Evolutionary conservation across 1,140 invertebrate species (phyloP).

Genomic region (Formica selysi): DNA sequence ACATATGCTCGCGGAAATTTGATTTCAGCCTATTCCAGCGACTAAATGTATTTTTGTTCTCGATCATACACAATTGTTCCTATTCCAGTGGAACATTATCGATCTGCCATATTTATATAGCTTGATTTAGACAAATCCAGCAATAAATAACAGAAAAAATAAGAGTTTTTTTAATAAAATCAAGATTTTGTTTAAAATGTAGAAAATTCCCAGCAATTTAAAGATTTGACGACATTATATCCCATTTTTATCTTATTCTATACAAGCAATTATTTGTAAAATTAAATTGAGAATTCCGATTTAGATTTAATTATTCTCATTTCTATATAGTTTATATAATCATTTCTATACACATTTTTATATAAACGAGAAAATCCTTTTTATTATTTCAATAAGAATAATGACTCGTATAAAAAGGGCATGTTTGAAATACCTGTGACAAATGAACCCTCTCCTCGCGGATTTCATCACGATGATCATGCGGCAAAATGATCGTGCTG

Average conservation of each 20-base stretch:
- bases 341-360: neutral
- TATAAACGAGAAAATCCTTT: too few species aligned
- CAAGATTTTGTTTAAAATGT: neutral
- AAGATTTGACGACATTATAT: neutral
- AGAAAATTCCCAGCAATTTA: neutral
- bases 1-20: slow-evolving; percentile 23
- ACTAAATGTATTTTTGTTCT: neutral
- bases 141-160: neutral
- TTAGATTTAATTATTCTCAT: neutral
- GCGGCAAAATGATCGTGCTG: slow-evolving; percentile 67
- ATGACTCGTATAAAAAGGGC: neutral
- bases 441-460: slow-evolving; percentile 83
- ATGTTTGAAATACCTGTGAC: slow-evolving; percentile 81
- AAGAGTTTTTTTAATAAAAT: neutral
- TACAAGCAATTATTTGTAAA: neutral
- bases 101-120: neutral
- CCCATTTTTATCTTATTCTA: neutral
- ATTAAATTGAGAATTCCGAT: neutral
- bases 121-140: neutral
- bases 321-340: neutral
- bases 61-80: neutral
- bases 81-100: neutral
- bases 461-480: slow-evolving; percentile 83
- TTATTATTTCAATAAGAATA: neutral
- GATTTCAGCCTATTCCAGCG: slow-evolving; percentile 4